A percentile compares a stretch with the other conserved stretches of the same genome.
These are phyloP conservation scores for Sebastes iracundus DNA, from an alignment of 2,797 vertebrate species.

Conservation along the genomic window DNA sequence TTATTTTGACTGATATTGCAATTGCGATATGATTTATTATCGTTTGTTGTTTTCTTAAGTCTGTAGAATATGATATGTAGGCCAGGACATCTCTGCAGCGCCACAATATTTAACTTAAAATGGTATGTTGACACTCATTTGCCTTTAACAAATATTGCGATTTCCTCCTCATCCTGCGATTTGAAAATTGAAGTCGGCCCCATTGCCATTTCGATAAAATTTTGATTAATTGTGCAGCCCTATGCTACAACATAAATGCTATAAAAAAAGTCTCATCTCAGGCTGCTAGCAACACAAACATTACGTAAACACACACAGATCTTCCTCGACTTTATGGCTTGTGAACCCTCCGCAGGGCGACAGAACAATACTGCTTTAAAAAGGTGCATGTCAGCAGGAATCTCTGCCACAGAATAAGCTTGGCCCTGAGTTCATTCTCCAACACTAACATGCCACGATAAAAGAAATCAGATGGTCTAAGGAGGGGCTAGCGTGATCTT, in stretches of 20 bases:
- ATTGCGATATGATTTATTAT: too few species aligned
- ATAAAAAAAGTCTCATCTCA: neutral
- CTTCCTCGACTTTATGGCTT: neutral
- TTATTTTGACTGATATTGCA: too few species aligned
- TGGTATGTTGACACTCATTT: too few species aligned
- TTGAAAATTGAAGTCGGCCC: too few species aligned
- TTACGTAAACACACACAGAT: neutral
- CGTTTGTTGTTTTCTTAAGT: too few species aligned
- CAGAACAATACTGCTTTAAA: constrained; percentile 6
- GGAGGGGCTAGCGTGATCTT: neutral
- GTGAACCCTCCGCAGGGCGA: constrained; percentile 1
- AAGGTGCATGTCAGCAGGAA: constrained; percentile 23
- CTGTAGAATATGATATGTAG: too few species aligned
- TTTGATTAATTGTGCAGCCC: too few species aligned
- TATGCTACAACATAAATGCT: constrained; percentile 22
- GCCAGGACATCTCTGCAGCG: too few species aligned
- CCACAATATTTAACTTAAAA: too few species aligned
- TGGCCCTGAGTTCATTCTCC: neutral
- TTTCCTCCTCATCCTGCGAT: too few species aligned
- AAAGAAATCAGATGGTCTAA: neutral
- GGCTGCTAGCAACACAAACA: neutral
- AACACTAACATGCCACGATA: neutral
- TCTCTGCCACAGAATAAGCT: neutral
- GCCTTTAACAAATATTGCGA: too few species aligned
- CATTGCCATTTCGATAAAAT: too few species aligned